Conservation (phyloP, 2,113 vertebrate genomes). For the Willisornis vidua region DNA sequence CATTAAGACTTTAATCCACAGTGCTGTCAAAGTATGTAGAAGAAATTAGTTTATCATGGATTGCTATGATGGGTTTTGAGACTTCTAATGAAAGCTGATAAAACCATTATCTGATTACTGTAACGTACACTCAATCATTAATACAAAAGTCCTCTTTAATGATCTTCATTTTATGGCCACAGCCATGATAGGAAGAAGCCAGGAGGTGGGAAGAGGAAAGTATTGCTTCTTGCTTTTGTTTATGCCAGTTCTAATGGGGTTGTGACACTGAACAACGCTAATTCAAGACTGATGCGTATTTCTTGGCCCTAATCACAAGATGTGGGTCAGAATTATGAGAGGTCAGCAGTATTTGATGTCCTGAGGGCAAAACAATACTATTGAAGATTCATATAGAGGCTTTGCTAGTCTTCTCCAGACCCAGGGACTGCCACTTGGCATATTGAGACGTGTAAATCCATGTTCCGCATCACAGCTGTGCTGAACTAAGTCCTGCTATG, state of each 20-base stretch:
- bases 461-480: not conserved
- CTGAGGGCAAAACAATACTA: not conserved
- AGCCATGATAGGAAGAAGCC: not conserved
- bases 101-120: constrained; percentile 24
- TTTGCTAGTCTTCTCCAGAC: not conserved
- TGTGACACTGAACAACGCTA: constrained; percentile 1
- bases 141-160: constrained; percentile 27
- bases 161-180: constrained; percentile 23
- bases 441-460: not conserved
- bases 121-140: constrained; percentile 9
- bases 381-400: not conserved
- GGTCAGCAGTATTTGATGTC: not conserved
- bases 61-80: constrained; percentile 14
- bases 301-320: not conserved
- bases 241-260: not conserved
- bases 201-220: not conserved
- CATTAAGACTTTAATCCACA: constrained; percentile 17
- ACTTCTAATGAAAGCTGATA: constrained; percentile 37
- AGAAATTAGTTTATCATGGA: constrained; percentile 17
- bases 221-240: not conserved
- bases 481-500: not conserved
- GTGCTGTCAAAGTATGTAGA: constrained; percentile 7
- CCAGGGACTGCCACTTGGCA: not conserved
- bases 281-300: not conserved
- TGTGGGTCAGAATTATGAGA: not conserved